Evolutionary conservation across 2,113 vertebrate genomes (phyloP).

Genomic region (Leucopsar rothschildi): DNA sequence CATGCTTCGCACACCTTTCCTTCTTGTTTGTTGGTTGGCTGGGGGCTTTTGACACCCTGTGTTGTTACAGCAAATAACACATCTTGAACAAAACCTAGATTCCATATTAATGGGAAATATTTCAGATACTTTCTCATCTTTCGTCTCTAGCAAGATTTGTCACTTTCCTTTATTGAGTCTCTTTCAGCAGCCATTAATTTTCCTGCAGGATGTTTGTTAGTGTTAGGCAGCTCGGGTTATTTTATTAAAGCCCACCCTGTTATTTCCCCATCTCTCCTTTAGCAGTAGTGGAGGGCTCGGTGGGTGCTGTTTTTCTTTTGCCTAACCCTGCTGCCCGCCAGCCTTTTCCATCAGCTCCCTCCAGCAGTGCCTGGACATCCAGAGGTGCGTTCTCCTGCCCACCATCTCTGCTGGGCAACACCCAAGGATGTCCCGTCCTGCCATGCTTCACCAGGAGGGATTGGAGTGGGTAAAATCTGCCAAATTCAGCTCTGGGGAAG

Average conservation of each 20-base stretch:
- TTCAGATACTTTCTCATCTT: background rate
- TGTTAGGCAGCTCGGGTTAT: background rate
- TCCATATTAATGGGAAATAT: background rate
- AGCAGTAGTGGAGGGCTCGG: fast-evolving
- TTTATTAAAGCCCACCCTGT: background rate
- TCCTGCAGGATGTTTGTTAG: background rate
- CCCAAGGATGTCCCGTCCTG: fast-evolving
- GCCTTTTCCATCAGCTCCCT: background rate
- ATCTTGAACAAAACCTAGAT: background rate
- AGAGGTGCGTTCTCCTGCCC: background rate
- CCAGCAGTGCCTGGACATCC: fast-evolving
- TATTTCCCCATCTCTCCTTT: background rate
- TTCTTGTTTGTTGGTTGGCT: background rate
- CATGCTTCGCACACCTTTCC: background rate
- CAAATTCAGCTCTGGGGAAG: background rate
- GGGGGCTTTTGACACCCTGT: background rate
- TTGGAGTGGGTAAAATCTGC: background rate
- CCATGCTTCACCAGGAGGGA: background rate
- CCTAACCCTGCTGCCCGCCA: background rate
- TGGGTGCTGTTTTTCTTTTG: fast-evolving
- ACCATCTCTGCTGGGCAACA: background rate
- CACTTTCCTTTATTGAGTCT: background rate
- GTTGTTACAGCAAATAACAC: background rate
- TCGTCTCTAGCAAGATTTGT: background rate
- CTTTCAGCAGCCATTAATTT: background rate